Conservation (phyloP, 1,140 invertebrate species). For the Neotoxoptera formosana region DNA sequence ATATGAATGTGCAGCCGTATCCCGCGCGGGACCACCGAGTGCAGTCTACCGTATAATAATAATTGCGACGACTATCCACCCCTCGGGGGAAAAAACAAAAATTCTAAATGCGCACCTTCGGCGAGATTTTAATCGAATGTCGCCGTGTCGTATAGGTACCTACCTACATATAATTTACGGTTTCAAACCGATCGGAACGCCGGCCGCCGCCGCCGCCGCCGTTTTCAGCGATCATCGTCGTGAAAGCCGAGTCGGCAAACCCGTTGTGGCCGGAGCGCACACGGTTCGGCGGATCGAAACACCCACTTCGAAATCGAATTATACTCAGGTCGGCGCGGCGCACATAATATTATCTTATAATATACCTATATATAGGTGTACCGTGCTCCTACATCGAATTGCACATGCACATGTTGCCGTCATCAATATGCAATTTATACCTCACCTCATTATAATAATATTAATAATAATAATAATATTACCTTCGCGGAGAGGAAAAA, state of each 20-base stretch:
- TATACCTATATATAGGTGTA: background rate
- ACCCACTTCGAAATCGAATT: constrained; percentile 1
- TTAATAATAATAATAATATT: constrained; percentile 19
- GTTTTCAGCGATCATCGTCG: background rate
- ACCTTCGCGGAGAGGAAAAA: background rate
- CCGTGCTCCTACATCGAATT: background rate
- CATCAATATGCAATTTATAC: constrained; percentile 6
- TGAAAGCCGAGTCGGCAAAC: background rate
- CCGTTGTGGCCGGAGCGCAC: background rate
- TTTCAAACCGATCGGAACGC: background rate
- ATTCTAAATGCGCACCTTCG: background rate
- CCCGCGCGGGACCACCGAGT: background rate
- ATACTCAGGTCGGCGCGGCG: background rate
- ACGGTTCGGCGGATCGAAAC: background rate
- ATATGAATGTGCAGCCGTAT: background rate
- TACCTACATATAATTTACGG: background rate
- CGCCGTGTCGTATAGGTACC: background rate
- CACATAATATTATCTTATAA: constrained; percentile 12
- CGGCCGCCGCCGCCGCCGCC: no score
- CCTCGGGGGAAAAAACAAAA: background rate
- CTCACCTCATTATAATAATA: constrained; percentile 2
- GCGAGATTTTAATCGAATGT: background rate
- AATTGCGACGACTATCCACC: background rate
- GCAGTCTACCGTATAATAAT: background rate
- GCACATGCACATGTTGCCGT: background rate